phyloP scores from a whole-genome alignment of 2,113 vertebrate species.

The Dromiciops gliroides region DNA sequence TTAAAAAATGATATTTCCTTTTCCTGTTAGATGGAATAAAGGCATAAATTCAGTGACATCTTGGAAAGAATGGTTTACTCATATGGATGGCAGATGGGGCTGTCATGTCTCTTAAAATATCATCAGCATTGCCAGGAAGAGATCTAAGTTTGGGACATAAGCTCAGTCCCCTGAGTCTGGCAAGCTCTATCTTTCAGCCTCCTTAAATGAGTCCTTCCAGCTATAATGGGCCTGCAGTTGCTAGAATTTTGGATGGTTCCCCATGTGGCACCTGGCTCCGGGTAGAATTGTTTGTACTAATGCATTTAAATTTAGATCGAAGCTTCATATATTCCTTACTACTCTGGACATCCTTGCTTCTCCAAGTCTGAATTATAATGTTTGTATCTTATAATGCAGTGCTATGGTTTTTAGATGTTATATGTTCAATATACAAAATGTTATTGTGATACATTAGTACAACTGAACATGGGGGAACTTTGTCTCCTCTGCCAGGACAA shows the following conservation, averaged over 20 bases:
- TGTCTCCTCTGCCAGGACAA: not conserved
- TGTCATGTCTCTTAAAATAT: constrained; percentile 80
- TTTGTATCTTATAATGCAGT: constrained; percentile 69
- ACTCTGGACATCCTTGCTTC: constrained; percentile 73
- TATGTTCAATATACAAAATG: constrained; percentile 60
- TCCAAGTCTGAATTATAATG: constrained; percentile 64
- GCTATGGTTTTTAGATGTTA: constrained; percentile 40
- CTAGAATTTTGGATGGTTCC: constrained; percentile 74
- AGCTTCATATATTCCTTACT: constrained; percentile 75
- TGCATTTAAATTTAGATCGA: constrained; percentile 77
- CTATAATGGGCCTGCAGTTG: constrained; percentile 76
- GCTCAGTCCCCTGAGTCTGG: constrained; percentile 70
- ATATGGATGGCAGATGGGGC: constrained; percentile 76
- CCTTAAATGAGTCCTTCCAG: constrained; percentile 69
- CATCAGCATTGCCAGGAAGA: constrained; percentile 74
- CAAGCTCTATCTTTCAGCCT: constrained; percentile 75
- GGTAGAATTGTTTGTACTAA: constrained; percentile 78
- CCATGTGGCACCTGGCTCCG: constrained; percentile 76
- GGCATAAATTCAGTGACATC: constrained; percentile 76
- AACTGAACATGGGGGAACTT: constrained; percentile 16
- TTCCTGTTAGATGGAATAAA: constrained; percentile 77
- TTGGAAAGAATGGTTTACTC: constrained; percentile 76
- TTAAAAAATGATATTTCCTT: constrained; percentile 73
- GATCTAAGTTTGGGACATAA: constrained; percentile 74
- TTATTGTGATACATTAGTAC: constrained; percentile 10